Base-by-base conservation (phyloP, 1,140 invertebrate species). In the Chionoecetes opilio region DNA sequence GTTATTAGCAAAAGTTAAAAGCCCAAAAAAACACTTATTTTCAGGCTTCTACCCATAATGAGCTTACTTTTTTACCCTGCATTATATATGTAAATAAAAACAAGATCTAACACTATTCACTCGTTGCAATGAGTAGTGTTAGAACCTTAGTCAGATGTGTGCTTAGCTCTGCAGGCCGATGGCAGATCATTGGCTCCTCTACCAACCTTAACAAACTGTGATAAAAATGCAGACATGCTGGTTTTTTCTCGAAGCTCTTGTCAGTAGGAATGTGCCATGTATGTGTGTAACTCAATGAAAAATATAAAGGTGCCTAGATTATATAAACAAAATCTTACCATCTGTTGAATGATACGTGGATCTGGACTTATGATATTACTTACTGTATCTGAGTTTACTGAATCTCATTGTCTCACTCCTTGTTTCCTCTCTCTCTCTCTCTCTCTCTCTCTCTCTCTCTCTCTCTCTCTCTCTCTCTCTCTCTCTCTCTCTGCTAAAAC, bases 181-280 rank as follows among this genome's bases (percentile, higher is more conserved):
- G 92, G 91, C 94, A 92, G 90, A 95, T 75, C 63, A 75, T 92
- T 92, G 90, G 94, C 94, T 95, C 82, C 82, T 92, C 92, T 95
- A 92, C 92, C 75, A 95, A 95, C 89, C 94, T 95, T 95, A 95
- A 82, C 94, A 95, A 95, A 95, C 94, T 95, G 94, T 95, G 94
- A 95, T 95, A 95, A 95, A 94, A 92, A 92, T 95, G 84, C 94
- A 95, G 94, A 95, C 87, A 95, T 95, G 90, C 90, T 92, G 94
- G 94, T 95, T 90, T 94, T n/a, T 95, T 92, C 94, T 92, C 94
- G 63, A 63, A 41, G 92, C 84, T 92, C n/a, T 63, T 63, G 89
- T 91, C 94, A 88, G 38, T 92, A 92, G 87, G 34, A 95, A 92
- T 95, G 89, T 95, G 84, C 94, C 91, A 92, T 92, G 91, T 92